A percentile compares a stretch with the other conserved stretches of the same genome.
phyloP scores from a whole-genome alignment of 2,888 invertebrate genomes.

The Scaptomyza caliginosa region DNA sequence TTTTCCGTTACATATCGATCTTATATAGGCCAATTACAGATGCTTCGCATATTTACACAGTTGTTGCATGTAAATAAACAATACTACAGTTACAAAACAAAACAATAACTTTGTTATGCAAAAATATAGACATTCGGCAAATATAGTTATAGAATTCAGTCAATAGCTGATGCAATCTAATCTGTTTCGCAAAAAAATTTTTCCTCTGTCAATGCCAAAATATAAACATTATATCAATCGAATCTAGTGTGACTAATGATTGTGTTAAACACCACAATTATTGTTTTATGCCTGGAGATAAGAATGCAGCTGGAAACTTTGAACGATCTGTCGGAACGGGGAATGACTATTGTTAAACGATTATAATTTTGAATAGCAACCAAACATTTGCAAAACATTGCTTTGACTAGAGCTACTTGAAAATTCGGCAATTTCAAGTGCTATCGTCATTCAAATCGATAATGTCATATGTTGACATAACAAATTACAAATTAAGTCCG shows the following conservation, averaged over 20 bases:
- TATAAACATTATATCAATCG: conserved; percentile 10
- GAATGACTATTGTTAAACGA: background rate
- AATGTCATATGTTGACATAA: conserved; percentile 10
- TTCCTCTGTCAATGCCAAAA: conserved; percentile 19
- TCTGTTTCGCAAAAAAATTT: conserved; percentile 20
- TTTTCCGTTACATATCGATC: background rate
- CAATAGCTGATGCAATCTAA: conserved; percentile 29
- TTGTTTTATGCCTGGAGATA: conserved; percentile 19
- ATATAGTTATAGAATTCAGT: conserved; percentile 11
- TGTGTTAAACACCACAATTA: background rate
- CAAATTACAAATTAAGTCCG: background rate
- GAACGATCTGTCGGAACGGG: conserved; percentile 1
- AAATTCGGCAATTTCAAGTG: conserved; percentile 21
- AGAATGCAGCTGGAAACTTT: background rate
- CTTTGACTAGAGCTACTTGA: background rate
- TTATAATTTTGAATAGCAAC: background rate
- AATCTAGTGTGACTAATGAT: conserved; percentile 22
- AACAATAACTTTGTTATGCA: conserved; percentile 16
- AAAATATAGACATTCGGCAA: conserved; percentile 19
- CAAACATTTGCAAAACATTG: background rate
- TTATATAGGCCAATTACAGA: conserved; percentile 37
- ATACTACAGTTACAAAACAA: too few relatives aligned
- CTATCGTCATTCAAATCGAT: background rate
- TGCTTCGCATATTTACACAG: conserved; percentile 37
- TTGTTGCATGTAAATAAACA: conserved; percentile 10